Evolutionary conservation across 2,888 invertebrate species (phyloP).

Genomic region (Ctena decussata): DNA sequence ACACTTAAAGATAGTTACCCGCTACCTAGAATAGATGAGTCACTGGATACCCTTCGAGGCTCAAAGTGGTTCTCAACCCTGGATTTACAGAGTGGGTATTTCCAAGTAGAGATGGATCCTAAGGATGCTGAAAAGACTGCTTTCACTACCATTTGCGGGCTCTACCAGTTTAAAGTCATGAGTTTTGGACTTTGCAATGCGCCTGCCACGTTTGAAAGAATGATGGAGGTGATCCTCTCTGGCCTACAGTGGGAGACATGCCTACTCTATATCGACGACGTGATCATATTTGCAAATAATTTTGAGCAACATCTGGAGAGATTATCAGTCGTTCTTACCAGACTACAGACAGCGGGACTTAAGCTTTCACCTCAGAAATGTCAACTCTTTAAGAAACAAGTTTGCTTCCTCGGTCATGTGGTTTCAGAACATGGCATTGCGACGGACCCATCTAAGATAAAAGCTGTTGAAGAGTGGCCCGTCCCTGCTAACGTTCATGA

Average conservation of each 20-base stretch:
- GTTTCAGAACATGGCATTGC: not conserved
- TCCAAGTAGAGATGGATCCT: not conserved
- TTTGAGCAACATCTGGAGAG: not conserved
- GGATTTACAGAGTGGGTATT: slow-evolving; percentile 31
- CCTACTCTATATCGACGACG: slow-evolving; percentile 59
- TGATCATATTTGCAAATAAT: slow-evolving; percentile 26
- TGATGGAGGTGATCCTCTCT: slow-evolving; percentile 3
- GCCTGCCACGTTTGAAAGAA: slow-evolving; percentile 4
- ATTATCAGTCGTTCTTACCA: not conserved
- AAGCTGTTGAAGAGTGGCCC: slow-evolving; percentile 6
- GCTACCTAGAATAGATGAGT: slow-evolving; percentile 33
- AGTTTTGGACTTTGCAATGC: slow-evolving; percentile 15
- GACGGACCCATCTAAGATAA: not conserved
- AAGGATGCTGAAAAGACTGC: slow-evolving; percentile 4
- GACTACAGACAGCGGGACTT: not conserved
- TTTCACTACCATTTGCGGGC: slow-evolving; percentile 7
- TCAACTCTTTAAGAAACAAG: not conserved
- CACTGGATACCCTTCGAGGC: slow-evolving; percentile 27
- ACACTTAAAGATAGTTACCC: slow-evolving; percentile 42
- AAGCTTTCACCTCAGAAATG: slow-evolving; percentile 3
- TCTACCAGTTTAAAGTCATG: slow-evolving; percentile 9
- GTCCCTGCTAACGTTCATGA: not conserved
- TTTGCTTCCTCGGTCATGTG: not conserved
- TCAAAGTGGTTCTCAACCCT: slow-evolving; percentile 32
- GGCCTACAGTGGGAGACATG: slow-evolving; percentile 22